Conservation (phyloP, 2,797 vertebrate genomes). For the Lophius americanus region DNA sequence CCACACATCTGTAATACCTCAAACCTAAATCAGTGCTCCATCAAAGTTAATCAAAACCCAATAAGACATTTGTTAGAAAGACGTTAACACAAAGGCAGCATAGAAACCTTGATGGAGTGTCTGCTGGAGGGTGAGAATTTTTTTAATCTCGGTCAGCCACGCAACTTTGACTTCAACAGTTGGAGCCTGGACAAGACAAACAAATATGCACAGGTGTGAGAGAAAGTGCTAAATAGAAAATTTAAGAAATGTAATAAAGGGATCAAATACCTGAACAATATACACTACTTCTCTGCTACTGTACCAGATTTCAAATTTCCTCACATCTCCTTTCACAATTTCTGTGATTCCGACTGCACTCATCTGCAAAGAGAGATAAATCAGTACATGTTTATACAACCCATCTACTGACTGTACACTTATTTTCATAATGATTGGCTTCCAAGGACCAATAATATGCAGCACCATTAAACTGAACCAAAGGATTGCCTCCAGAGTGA, state of each 20-base stretch:
- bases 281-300: constrained; percentile 94
- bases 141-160: constrained; percentile 92
- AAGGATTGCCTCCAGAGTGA: not conserved
- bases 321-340: constrained; percentile 92
- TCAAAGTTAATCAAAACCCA: not conserved
- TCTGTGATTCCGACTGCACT: constrained; percentile 93
- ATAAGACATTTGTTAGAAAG: not conserved
- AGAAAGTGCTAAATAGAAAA: not conserved
- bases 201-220: not conserved
- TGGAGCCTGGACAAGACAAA: constrained; percentile 82
- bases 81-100: not conserved
- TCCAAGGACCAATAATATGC: not conserved
- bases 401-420: not conserved
- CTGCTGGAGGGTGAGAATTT: constrained; percentile 89
- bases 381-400: not conserved
- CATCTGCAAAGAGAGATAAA: constrained; percentile 82
- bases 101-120: constrained; percentile 85
- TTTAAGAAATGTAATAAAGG: not conserved
- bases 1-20: not conserved
- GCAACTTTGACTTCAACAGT: constrained; percentile 90
- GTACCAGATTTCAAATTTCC: constrained; percentile 98
- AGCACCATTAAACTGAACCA: not conserved
- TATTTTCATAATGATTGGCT: not conserved
- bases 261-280: constrained; percentile 87
- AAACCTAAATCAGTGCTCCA: not conserved